phyloP scores from a whole-genome alignment of 2,888 invertebrate genomes.

The Antitype chi region DNA sequence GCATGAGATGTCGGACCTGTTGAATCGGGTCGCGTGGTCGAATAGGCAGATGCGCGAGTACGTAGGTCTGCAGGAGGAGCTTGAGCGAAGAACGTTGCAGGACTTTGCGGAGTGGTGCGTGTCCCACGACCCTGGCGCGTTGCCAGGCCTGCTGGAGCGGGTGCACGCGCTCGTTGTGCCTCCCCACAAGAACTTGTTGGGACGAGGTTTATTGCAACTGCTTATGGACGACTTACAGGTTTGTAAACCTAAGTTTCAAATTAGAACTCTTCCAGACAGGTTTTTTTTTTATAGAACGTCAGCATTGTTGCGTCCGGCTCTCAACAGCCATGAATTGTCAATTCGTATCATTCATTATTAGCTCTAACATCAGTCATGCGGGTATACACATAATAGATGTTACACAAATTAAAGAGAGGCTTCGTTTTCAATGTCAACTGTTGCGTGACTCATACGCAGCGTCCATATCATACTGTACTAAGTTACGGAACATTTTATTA shows the following conservation, averaged over 20 bases:
- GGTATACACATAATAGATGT: slow-evolving; percentile 51
- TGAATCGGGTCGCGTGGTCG: slow-evolving; percentile 91
- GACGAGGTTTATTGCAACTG: slow-evolving; percentile 85
- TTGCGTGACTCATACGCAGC: slow-evolving; percentile 55
- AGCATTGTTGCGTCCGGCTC: slow-evolving; percentile 14
- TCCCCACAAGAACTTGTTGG: slow-evolving; percentile 82
- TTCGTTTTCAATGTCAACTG: slow-evolving; percentile 65
- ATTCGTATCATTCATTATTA: slow-evolving; percentile 46
- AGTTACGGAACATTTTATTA: slow-evolving; percentile 12
- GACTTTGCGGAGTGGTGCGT: slow-evolving; percentile 93
- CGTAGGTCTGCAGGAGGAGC: slow-evolving; percentile 86
- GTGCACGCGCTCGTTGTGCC: slow-evolving; percentile 92
- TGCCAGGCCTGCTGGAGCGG: slow-evolving; percentile 92
- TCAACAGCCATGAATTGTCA: slow-evolving; percentile 32
- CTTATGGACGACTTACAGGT: slow-evolving; percentile 84
- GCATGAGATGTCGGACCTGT: slow-evolving; percentile 91
- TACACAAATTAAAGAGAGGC: slow-evolving; percentile 54
- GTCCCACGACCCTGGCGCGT: slow-evolving; percentile 92
- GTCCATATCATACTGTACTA: slow-evolving; percentile 1
- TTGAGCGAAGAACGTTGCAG: slow-evolving; percentile 92
- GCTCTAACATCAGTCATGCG: slow-evolving; percentile 39
- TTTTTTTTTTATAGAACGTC: slow-evolving; percentile 2
- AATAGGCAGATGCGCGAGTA: slow-evolving; percentile 91
- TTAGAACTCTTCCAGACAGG: background rate
- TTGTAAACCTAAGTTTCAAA: slow-evolving; percentile 50